phyloP scores from a whole-genome alignment of 2,797 vertebrate species.

The Acipenser transmontanus region DNA sequence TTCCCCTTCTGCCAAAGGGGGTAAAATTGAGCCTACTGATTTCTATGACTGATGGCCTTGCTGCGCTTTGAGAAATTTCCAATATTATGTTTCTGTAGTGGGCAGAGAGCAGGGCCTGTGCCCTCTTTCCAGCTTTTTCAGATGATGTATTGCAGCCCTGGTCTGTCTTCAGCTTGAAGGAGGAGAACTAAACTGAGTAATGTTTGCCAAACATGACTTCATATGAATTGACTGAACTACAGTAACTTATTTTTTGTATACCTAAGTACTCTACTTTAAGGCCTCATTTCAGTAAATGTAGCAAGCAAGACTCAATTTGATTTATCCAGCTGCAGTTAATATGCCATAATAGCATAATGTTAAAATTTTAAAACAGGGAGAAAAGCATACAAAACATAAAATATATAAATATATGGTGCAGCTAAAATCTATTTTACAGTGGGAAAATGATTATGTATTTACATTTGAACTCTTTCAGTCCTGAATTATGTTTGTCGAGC shows the following conservation, averaged over 20 bases:
- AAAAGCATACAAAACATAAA: too few relatives aligned
- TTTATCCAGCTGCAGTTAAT: too few relatives aligned
- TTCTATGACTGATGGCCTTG: constrained; percentile 38
- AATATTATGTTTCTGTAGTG: constrained; percentile 53
- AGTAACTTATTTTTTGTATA: constrained; percentile 15
- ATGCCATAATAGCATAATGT: not conserved
- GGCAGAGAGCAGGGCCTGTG: constrained; percentile 39
- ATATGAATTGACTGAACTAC: constrained; percentile 45
- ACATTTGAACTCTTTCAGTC: too few relatives aligned
- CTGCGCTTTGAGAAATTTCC: constrained; percentile 50
- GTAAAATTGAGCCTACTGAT: constrained; percentile 24
- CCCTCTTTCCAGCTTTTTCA: constrained; percentile 40
- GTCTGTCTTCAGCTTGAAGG: constrained; percentile 37
- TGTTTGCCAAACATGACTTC: constrained; percentile 61
- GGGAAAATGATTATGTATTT: too few relatives aligned
- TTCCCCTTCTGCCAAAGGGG: constrained; percentile 23
- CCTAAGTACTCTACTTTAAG: not conserved
- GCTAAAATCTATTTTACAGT: too few relatives aligned
- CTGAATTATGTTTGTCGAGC: too few relatives aligned
- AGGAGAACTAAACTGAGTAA: constrained; percentile 43
- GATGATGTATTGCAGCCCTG: constrained; percentile 55
- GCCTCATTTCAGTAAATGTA: not conserved
- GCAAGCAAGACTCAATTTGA: not conserved
- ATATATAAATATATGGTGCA: not conserved
- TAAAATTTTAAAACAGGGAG: not conserved